These are phyloP conservation scores for Astropecten irregularis DNA, from an alignment of 53 echinoderm and acorn worm genomes.

Conservation along the genomic window DNA sequence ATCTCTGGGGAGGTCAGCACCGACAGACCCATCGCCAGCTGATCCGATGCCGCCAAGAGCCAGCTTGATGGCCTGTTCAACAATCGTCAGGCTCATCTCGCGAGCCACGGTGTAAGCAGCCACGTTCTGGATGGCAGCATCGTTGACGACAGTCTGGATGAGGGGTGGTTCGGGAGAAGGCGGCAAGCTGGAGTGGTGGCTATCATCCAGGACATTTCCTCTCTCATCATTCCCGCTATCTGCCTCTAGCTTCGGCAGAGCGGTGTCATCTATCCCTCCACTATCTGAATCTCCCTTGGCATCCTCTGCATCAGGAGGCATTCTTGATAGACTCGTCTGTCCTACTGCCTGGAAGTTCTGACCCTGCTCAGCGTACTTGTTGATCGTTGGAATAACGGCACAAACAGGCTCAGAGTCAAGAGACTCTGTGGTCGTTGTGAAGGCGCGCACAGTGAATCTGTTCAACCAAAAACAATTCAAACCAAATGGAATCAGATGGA, in stretches of 20 bases:
- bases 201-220: neutral
- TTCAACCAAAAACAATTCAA: neutral
- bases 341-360: neutral
- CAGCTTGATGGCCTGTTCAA: constrained; percentile 59
- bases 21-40: neutral
- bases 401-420: constrained; percentile 61
- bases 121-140: constrained; percentile 19
- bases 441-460: constrained; percentile 76
- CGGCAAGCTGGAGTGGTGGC: neutral
- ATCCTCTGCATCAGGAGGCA: neutral
- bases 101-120: constrained; percentile 55
- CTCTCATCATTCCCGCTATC: neutral
- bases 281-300: neutral
- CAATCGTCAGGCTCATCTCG: constrained; percentile 69
- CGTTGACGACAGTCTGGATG: constrained; percentile 25
- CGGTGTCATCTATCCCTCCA: neutral
- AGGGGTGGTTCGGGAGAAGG: constrained; percentile 33
- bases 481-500: no score
- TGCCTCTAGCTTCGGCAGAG: neutral
- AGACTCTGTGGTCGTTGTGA: constrained; percentile 60
- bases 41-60: constrained; percentile 31
- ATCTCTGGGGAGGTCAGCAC: constrained; percentile 5
- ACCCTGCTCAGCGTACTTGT: constrained; percentile 1
- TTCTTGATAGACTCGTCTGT: neutral
- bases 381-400: constrained; percentile 23